These are phyloP conservation scores for Eugnorisma glareosa DNA, from an alignment of 2,888 invertebrate species.

Conservation along the genomic window DNA sequence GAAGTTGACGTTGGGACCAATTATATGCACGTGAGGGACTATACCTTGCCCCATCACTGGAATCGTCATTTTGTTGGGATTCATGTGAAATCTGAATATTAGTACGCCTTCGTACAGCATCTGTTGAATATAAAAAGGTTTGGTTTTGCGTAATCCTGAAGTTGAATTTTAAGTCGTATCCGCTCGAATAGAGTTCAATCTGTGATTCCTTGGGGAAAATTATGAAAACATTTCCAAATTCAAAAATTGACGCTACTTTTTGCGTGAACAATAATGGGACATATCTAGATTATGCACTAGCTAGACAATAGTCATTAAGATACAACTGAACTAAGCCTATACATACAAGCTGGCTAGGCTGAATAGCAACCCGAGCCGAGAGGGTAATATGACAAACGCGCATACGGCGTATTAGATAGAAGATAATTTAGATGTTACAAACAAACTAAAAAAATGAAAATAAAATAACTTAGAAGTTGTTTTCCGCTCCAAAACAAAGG, in stretches of 20 bases:
- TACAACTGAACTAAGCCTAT: too few relatives aligned
- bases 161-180: neutral
- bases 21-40: conserved; percentile 88
- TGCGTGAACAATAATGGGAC: neutral
- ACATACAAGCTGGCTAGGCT: neutral
- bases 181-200: neutral
- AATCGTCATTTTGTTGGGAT: conserved; percentile 85
- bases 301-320: neutral
- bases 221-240: neutral
- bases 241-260: neutral
- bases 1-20: conserved; percentile 89
- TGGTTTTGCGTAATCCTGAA: neutral
- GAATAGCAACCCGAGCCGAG: neutral
- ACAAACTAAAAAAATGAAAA: neutral
- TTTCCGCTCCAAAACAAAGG: neutral
- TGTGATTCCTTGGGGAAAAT: neutral
- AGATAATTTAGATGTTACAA: too few relatives aligned
- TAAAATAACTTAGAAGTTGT: neutral
- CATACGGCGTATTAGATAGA: neutral
- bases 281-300: neutral
- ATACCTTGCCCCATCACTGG: conserved; percentile 89
- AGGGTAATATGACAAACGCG: neutral
- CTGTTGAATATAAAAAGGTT: conserved; percentile 68
- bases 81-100: conserved; percentile 88
- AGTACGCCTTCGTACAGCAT: conserved; percentile 84